Conservation (phyloP, 2,888 invertebrate species). For the Taenaris catops region DNA sequence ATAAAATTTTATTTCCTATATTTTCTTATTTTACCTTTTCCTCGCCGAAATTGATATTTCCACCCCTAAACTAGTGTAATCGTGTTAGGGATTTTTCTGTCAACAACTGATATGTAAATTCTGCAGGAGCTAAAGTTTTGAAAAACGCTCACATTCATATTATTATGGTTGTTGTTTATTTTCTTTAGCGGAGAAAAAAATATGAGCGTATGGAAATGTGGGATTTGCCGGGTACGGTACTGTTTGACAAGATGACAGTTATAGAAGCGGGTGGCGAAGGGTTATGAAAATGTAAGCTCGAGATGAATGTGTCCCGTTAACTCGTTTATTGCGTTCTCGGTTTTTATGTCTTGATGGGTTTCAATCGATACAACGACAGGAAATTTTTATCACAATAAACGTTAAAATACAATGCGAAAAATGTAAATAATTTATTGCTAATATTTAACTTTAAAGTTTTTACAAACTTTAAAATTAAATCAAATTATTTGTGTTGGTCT, state of each 20-base stretch:
- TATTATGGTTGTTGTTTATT: conserved; percentile 75
- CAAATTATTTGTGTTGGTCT: too few relatives aligned
- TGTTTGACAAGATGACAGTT: conserved; percentile 77
- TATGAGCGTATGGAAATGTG: conserved; percentile 71
- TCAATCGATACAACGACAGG: conserved; percentile 22
- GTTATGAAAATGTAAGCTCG: conserved; percentile 31
- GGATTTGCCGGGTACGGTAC: conserved; percentile 63
- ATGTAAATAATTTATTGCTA: too few relatives aligned
- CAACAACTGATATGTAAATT: conserved; percentile 76
- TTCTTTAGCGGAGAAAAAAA: conserved; percentile 70
- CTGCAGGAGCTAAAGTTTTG: conserved; percentile 58
- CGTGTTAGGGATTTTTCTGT: conserved; percentile 59
- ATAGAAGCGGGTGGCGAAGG: conserved; percentile 44
- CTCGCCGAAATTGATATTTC: conserved; percentile 38
- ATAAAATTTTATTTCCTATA: too few relatives aligned
- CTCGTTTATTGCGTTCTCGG: conserved; percentile 54
- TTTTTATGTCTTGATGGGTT: conserved; percentile 36
- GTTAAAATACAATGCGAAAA: too few relatives aligned
- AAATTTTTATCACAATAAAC: too few relatives aligned
- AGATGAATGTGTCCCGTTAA: conserved; percentile 44
- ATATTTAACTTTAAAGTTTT: too few relatives aligned
- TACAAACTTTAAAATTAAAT: too few relatives aligned
- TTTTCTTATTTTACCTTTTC: too few relatives aligned
- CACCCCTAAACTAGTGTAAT: conserved; percentile 48
- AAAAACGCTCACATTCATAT: conserved; percentile 70